A percentile compares a stretch with the other conserved stretches of the same genome.
Evolutionary conservation across 2,797 vertebrate species (phyloP).

Genomic region (Tokudaia tokunoshimensis): DNA sequence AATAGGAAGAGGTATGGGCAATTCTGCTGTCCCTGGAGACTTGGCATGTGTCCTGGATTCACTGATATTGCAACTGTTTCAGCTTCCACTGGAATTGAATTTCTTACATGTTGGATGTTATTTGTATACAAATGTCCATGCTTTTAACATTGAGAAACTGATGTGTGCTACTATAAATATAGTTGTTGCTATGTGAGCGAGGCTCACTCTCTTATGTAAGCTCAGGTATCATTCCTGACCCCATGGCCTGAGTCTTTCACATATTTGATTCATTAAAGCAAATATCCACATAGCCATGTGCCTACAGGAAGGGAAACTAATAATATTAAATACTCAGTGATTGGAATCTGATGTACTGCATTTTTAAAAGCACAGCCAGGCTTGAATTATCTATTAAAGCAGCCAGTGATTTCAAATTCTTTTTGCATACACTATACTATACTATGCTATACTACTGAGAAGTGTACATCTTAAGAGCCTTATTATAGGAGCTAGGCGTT

Average conservation of each 20-base stretch:
- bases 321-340: neutral
- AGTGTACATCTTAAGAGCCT: conserved; percentile 39
- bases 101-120: conserved; percentile 13
- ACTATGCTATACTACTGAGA: neutral
- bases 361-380: neutral
- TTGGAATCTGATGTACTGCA: neutral
- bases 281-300: neutral
- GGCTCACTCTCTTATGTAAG: neutral
- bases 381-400: neutral
- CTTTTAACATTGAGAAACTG: neutral
- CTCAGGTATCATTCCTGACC: neutral
- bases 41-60: conserved; percentile 1
- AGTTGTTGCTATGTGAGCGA: neutral
- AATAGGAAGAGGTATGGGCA: neutral
- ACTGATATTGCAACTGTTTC: neutral
- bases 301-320: conserved; percentile 1
- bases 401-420: conserved; percentile 46
- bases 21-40: conserved; percentile 12
- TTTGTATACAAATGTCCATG: neutral
- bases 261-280: neutral
- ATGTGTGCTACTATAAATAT: neutral
- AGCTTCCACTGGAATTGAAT: neutral
- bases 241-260: neutral
- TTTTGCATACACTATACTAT: neutral
- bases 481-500: neutral